Evolutionary conservation across 2,888 invertebrate genomes (phyloP).

Genomic region (Mactromeris polynyma): DNA sequence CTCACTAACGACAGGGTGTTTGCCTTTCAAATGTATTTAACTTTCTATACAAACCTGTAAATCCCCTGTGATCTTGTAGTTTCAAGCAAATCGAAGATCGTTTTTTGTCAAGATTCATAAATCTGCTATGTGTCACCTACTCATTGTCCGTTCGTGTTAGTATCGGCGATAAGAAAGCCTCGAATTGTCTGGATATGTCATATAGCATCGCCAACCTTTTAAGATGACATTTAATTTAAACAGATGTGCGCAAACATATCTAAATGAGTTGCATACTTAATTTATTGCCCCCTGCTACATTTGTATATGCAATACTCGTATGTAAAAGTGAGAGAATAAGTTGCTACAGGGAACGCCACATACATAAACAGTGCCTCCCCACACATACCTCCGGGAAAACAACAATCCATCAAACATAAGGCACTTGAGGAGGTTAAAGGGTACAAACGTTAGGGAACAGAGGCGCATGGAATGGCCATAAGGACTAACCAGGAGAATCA

Average conservation of each 20-base stretch:
- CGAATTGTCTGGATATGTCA: not conserved
- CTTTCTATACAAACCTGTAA: not conserved
- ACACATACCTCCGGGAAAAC: no score
- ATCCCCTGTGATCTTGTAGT: not conserved
- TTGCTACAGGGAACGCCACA: no score
- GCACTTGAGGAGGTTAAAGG: no score
- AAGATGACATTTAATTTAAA: not conserved
- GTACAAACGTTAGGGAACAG: no score
- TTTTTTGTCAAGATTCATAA: constrained; percentile 7
- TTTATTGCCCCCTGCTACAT: not conserved
- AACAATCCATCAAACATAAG: no score
- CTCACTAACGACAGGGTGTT: not conserved
- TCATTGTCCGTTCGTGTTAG: not conserved
- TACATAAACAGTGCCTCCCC: no score
- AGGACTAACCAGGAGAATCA: no score
- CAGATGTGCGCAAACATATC: constrained; percentile 11
- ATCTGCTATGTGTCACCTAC: not conserved
- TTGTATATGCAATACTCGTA: not conserved
- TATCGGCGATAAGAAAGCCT: not conserved
- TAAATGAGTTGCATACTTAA: not conserved
- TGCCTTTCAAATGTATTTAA: not conserved
- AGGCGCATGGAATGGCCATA: no score
- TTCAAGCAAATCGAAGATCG: not conserved
- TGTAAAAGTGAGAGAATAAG: no score
- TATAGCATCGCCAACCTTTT: not conserved